Conservation (phyloP, 2,113 vertebrate genomes). For the Sebastes fasciatus region DNA sequence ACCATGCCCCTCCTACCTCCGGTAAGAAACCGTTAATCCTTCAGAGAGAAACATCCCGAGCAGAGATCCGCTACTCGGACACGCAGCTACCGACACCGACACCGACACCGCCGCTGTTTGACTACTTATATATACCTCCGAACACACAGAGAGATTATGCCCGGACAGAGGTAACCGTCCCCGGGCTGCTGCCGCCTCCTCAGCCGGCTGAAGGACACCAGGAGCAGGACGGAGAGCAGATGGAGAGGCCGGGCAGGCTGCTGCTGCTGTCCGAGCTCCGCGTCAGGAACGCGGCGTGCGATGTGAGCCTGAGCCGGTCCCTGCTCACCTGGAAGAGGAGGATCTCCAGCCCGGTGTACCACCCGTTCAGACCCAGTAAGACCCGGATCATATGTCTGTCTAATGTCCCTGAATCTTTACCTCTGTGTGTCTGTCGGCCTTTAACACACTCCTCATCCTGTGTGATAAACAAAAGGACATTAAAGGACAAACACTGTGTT, state of each 20-base stretch:
- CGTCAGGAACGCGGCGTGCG: constrained; percentile 67
- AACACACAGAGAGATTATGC: constrained; percentile 44
- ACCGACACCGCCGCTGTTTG: no score
- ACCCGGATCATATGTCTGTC: background rate
- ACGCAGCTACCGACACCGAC: no score
- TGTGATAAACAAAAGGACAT: constrained; percentile 44
- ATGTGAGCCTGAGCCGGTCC: constrained; percentile 72
- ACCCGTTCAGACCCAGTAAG: constrained; percentile 78
- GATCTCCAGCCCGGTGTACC: constrained; percentile 68
- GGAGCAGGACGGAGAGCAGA: constrained; percentile 40
- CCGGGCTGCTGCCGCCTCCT: constrained; percentile 40
- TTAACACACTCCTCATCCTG: background rate
- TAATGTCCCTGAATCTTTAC: accelerated
- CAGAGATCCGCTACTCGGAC: constrained; percentile 32
- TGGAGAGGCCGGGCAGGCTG: constrained; percentile 71
- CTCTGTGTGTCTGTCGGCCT: constrained; percentile 4
- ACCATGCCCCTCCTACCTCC: constrained; percentile 61
- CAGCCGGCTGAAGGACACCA: constrained; percentile 58
- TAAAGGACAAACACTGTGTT: background rate
- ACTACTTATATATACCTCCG: background rate
- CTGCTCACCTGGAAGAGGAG: constrained; percentile 74
- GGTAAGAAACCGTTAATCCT: constrained; percentile 70
- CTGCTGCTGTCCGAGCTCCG: constrained; percentile 74
- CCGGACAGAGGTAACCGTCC: constrained; percentile 49
- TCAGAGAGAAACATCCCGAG: constrained; percentile 27